These are phyloP conservation scores for Tetragnatha versicolor DNA, from an alignment of 1,140 invertebrate genomes.

Conservation along the genomic window DNA sequence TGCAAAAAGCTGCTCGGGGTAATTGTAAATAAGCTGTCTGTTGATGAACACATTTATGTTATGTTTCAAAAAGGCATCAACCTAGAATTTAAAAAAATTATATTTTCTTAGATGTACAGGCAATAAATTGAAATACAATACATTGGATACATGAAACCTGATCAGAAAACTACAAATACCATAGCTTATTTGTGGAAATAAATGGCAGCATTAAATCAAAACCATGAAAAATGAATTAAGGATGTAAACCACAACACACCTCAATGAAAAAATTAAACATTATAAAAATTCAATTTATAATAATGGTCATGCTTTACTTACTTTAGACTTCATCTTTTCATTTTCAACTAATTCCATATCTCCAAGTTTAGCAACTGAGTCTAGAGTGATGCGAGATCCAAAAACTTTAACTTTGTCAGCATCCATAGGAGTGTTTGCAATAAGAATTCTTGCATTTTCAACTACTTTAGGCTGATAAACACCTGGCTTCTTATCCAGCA, in stretches of 20 bases:
- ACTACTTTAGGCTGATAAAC: conserved; percentile 87
- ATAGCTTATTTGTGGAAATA: too few species aligned
- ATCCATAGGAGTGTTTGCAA: conserved; percentile 99
- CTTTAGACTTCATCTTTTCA: conserved; percentile 99
- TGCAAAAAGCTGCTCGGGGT: conserved; percentile 98
- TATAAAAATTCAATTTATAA: too few species aligned
- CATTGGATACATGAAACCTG: too few species aligned
- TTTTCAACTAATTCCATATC: conserved; percentile 98
- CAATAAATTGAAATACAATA: too few species aligned
- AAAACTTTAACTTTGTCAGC: conserved; percentile 99
- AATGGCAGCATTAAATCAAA: too few species aligned
- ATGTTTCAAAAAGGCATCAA: conserved; percentile 94
- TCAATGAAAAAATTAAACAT: too few species aligned
- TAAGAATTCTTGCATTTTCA: conserved; percentile 94
- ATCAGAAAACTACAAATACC: too few species aligned
- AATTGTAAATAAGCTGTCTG: conserved; percentile 99
- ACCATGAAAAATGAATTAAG: too few species aligned
- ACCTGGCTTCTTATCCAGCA: conserved; percentile 96
- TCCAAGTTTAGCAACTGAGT: conserved; percentile 97
- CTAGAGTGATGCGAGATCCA: conserved; percentile 95
- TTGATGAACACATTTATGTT: conserved; percentile 99
- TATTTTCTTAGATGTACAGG: too few species aligned
- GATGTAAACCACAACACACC: too few species aligned
- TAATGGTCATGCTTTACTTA: too few species aligned
- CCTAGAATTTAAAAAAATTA: conserved; percentile 27